phyloP scores from a whole-genome alignment of 1,140 invertebrate genomes.

The Psilanteris sp. region DNA sequence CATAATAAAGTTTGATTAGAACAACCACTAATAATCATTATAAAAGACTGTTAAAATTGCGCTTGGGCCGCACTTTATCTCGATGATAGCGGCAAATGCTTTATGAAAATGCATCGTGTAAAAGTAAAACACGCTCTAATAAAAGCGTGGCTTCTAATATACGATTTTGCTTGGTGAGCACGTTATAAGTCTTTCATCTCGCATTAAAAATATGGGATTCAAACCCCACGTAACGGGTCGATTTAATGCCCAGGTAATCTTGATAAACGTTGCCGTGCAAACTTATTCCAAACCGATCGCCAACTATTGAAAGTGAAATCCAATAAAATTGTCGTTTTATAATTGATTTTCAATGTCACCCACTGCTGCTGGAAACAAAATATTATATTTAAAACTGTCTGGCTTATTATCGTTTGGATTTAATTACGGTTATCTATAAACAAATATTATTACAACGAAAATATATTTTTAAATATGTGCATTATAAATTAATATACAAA shows the following conservation, averaged over 20 bases:
- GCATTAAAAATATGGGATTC: slow-evolving; percentile 56
- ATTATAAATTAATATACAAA: too few relatives aligned
- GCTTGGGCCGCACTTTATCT: slow-evolving; percentile 10
- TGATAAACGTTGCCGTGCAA: slow-evolving; percentile 36
- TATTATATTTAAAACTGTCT: too few relatives aligned
- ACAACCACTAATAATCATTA: slow-evolving; percentile 36
- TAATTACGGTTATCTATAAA: too few relatives aligned
- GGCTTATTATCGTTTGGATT: too few relatives aligned
- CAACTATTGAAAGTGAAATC: slow-evolving; percentile 29
- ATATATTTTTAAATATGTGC: too few relatives aligned
- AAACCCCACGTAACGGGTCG: slow-evolving; percentile 44
- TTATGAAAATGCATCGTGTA: slow-evolving; percentile 54
- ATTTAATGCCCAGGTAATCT: slow-evolving; percentile 62
- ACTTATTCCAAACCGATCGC: slow-evolving; percentile 41
- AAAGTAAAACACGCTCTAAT: slow-evolving; percentile 42
- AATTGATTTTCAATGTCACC: too few relatives aligned
- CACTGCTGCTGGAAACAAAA: too few relatives aligned
- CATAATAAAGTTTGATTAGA: slow-evolving; percentile 45
- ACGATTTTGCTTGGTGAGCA: slow-evolving; percentile 52
- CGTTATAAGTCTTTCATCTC: slow-evolving; percentile 60
- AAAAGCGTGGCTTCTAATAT: slow-evolving; percentile 49
- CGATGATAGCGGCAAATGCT: slow-evolving; percentile 19
- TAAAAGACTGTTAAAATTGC: slow-evolving; percentile 22
- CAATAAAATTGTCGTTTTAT: too few relatives aligned
- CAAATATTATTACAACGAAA: too few relatives aligned